Base-by-base conservation (phyloP, 2,888 invertebrate genomes). In the Epinotia brunnichana region DNA sequence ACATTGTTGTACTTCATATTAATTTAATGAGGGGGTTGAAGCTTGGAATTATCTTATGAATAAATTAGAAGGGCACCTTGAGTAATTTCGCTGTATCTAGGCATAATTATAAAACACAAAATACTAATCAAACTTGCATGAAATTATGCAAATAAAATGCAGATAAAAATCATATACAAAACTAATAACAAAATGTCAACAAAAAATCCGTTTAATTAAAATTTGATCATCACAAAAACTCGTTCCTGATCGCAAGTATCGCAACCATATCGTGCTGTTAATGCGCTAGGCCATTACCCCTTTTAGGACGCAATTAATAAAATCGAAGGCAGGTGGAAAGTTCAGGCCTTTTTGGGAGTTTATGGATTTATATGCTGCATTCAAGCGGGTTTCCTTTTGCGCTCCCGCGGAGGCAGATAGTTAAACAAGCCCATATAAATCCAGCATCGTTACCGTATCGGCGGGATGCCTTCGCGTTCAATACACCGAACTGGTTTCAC, bases 401-500 rank as follows among this genome's bases (percentile, higher is more conserved):
- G 79, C 76, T 74, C 74, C 62, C 54, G 62, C 57, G 39, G 74
- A 56, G 48, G 51, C 53, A 61, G 57, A 68, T 70, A 73, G 29
- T 77, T 79, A 81, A 80, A 82, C 81, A 78, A 84, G 87, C 84
- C 89, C 89, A 87, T 90, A 90, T 91, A 90, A 87, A 89, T 85
- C 83, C 82, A 77, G 79, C 83, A 77, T 85, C 84, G 85, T 85
- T 84, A 85, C 77, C 76, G 77, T 78, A 78, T 82, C 82, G 85
- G 84, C 68, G 64, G 70, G 69, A 90, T 90, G 86, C 88, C 89
- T 80, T 80, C 81, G 87, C 87, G 89, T 87, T 88, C 89, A 87
- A 86, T 86, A 88, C 83, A 87, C 88, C 80, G 87, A 90, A 90
- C 91, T 78, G 88, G 91, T 90, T 89, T 76, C 77, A 79, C 83